Evolutionary conservation across 2,888 invertebrate species (phyloP), one percentile per base, ranked within the genome.

Genomic region (Xylota segnis): DNA sequence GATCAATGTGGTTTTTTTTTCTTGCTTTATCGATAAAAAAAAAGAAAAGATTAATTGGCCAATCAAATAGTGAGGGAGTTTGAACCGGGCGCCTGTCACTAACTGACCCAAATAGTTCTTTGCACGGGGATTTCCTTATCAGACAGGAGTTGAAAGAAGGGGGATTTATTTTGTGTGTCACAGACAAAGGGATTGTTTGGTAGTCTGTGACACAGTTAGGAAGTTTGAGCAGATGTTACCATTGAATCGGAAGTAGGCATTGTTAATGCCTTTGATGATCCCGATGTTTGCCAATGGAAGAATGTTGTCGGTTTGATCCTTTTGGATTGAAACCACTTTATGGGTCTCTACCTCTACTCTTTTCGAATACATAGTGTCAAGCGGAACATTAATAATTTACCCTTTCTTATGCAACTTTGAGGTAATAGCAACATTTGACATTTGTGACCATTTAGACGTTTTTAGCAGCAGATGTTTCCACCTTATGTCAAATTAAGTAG

Each of bases 81-180:
- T 2, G 52, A 2, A n/a, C 4, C 47, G 10, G 34, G 16, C 58
- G 50, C 1, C 61, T 37, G 54, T 59, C 50, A 14, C 16, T 16
- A 16, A n/a, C 7, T 71, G 71, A 71, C 71, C 71, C 50, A 71
- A 37, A 71, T 59, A 50, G 23, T 23, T 58, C 6, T 40, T 40
- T 23, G n/a, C n/a, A 43, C 16, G 56, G 59, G 59, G 40, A 59
- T 59, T 58, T 40, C 32, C 70, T 32, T 56, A 56, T 56, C 50
- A 56, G 32, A 32, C 14, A 1, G 5, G 10, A 10, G 56, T 34
- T 52, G 27, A 16, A 32, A 14, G 9, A 10, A 18, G 23, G 18
- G 58, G 37, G 58, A 59, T 37, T 58, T 16, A 5, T 37, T n/a
- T 32, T 12, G 40, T 34, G 34, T 29, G 32, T 29, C 6, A n/a